Percentiles rank a stretch among this genome's conserved stretches.
Conservation (phyloP, 2,113 vertebrate species). For the Edolisoma coerulescens region DNA sequence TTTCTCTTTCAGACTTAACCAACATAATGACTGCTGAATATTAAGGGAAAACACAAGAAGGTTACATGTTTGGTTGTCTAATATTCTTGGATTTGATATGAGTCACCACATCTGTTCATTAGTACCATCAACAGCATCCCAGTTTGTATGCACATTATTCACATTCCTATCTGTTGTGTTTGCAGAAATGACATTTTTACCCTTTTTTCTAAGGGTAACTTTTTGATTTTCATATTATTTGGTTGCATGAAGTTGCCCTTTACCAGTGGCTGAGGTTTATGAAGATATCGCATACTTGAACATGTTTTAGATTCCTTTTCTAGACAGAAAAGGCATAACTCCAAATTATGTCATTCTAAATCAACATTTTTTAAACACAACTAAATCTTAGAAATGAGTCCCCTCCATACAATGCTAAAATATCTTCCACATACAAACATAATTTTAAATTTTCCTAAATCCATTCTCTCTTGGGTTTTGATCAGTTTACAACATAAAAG, state of each 20-base stretch:
- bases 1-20: conserved; percentile 85
- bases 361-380: conserved; percentile 37
- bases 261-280: conserved; percentile 65
- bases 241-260: conserved; percentile 77
- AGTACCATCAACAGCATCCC: conserved; percentile 72
- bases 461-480: conserved; percentile 39
- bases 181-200: conserved; percentile 69
- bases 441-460: conserved; percentile 9
- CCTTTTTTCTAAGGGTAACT: conserved; percentile 70
- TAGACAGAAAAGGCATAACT: conserved; percentile 50
- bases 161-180: conserved; percentile 79
- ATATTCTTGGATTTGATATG: conserved; percentile 80
- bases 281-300: conserved; percentile 57
- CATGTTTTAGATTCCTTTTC: conserved; percentile 58
- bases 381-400: conserved; percentile 32
- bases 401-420: conserved; percentile 37
- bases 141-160: conserved; percentile 77
- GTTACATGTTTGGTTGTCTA: conserved; percentile 77
- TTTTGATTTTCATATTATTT: conserved; percentile 74
- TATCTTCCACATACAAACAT: conserved; percentile 35
- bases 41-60: conserved; percentile 74
- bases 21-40: conserved; percentile 74
- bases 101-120: conserved; percentile 75
- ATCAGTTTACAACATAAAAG: conserved; percentile 51
- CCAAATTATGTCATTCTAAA: conserved; percentile 43